Percentiles rank a stretch among this genome's conserved stretches.
Conservation (phyloP, 2,113 vertebrate genomes). For the Zosterops japonicus region DNA sequence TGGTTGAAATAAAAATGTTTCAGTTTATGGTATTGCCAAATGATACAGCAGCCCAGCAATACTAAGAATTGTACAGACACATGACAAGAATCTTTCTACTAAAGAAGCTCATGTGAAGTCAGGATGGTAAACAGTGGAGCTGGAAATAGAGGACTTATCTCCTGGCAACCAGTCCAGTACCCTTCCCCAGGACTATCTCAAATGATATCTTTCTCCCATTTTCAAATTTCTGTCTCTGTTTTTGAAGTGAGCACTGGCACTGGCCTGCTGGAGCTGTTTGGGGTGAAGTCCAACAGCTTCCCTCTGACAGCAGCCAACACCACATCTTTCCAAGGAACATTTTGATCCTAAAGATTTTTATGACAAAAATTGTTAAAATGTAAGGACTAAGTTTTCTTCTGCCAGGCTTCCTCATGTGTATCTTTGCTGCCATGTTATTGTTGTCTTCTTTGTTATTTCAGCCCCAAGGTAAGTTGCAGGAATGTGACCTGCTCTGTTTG, state of each 20-base stretch:
- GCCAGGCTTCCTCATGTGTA: not conserved
- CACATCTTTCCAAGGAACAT: not conserved
- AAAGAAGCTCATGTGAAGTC: not conserved
- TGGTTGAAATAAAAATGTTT: not conserved
- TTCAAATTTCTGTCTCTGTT: not conserved
- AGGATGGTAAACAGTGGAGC: not conserved
- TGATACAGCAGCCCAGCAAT: not conserved
- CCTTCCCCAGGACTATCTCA: not conserved
- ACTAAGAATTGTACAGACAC: not conserved
- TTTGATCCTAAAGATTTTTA: not conserved
- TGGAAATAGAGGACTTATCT: not conserved
- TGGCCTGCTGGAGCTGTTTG: not conserved
- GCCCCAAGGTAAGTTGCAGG: not conserved
- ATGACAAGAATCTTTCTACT: not conserved
- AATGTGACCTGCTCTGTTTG: not conserved
- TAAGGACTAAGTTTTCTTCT: not conserved
- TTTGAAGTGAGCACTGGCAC: not conserved
- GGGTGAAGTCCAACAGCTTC: not conserved
- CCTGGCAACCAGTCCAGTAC: not conserved
- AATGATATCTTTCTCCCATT: not conserved
- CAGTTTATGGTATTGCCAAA: not conserved
- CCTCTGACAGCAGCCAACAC: not conserved
- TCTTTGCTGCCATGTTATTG: not conserved
- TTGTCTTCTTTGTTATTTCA: not conserved
- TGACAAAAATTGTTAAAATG: not conserved